Conservation (phyloP, 2,888 invertebrate genomes). For the Lutraria lutraria region DNA sequence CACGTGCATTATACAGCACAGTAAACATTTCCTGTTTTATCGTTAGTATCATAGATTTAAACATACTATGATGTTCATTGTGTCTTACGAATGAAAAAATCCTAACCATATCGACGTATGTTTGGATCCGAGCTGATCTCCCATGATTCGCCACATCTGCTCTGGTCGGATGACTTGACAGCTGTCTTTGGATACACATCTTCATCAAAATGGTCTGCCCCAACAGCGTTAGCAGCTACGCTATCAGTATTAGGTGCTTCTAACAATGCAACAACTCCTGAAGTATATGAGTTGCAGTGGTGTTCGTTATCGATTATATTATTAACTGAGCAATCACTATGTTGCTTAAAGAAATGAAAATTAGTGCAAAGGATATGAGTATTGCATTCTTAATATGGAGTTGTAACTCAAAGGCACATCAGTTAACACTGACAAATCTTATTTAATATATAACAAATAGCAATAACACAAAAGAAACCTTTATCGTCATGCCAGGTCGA, state of each 20-base stretch:
- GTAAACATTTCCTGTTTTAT: too few relatives aligned
- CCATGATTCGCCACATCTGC: constrained; percentile 64
- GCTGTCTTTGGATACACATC: constrained; percentile 67
- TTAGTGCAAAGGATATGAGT: too few relatives aligned
- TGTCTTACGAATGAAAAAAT: too few relatives aligned
- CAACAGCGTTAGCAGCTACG: constrained; percentile 62
- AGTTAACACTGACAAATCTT: too few relatives aligned
- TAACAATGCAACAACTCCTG: constrained; percentile 73
- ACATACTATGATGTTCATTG: too few relatives aligned
- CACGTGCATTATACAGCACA: too few relatives aligned
- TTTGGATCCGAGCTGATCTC: constrained; percentile 62
- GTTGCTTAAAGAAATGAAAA: too few relatives aligned
- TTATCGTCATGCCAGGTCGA: constrained; percentile 62
- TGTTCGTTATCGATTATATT: background rate
- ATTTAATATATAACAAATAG: background rate
- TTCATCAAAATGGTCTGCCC: constrained; percentile 62
- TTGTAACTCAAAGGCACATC: too few relatives aligned
- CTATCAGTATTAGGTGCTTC: constrained; percentile 65
- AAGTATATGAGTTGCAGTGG: background rate
- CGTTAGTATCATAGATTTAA: too few relatives aligned
- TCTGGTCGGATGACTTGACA: constrained; percentile 60
- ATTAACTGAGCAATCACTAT: background rate
- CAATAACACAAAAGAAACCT: constrained; percentile 61
- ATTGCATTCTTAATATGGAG: too few relatives aligned
- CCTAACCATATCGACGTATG: constrained; percentile 69